phyloP scores from a whole-genome alignment of 2,113 vertebrate genomes.

The Pica pica region DNA sequence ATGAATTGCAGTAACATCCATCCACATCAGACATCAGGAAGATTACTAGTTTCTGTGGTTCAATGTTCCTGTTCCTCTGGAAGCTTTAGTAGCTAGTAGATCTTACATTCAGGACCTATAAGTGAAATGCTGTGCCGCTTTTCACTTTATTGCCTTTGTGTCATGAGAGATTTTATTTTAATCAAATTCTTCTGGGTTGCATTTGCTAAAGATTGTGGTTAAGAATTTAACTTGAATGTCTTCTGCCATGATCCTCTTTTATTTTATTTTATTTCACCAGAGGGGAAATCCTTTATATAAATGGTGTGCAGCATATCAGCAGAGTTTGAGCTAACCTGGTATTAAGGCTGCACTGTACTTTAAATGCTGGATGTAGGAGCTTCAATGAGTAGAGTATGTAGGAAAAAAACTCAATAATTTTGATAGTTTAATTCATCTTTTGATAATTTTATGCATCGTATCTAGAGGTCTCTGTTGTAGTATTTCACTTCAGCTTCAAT shows the following conservation, averaged over 20 bases:
- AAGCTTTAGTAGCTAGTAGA: neutral
- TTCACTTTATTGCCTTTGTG: neutral
- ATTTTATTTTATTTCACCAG: neutral
- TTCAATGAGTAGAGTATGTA: neutral
- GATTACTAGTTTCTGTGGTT: neutral
- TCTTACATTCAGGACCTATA: neutral
- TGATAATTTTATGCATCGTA: neutral
- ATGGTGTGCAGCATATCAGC: neutral
- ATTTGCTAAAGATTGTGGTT: neutral
- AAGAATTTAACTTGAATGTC: neutral
- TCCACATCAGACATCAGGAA: neutral
- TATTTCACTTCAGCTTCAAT: neutral
- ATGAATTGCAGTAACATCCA: neutral
- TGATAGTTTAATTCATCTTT: neutral
- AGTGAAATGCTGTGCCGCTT: neutral
- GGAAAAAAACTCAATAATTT: neutral
- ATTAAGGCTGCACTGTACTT: neutral
- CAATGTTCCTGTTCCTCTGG: neutral
- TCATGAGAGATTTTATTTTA: neutral
- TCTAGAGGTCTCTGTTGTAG: neutral
- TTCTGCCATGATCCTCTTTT: neutral
- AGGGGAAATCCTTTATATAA: neutral
- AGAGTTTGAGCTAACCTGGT: neutral
- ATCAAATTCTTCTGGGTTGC: neutral
- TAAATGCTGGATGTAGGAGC: neutral